Conservation (phyloP, 2,888 invertebrate genomes). For the Cheilosia vulpina region DNA sequence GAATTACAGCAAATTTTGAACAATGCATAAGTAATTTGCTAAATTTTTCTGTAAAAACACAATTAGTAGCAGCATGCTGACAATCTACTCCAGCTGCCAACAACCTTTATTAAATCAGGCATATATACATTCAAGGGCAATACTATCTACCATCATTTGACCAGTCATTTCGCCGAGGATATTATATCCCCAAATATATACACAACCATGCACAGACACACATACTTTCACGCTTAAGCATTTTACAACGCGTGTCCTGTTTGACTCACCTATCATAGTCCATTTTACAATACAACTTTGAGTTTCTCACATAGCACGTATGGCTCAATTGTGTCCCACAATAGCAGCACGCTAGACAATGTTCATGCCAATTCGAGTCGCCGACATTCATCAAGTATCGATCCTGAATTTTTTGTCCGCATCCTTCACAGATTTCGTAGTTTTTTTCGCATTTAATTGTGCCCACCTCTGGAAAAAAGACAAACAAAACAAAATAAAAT, state of each 20-base stretch:
- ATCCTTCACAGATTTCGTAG: conserved; percentile 96
- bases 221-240: too few species aligned
- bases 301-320: conserved; percentile 97
- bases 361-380: conserved; percentile 98
- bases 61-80: too few species aligned
- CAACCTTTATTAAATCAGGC: not conserved
- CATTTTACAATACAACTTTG: conserved; percentile 97
- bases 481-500: conserved; percentile 30
- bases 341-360: conserved; percentile 97
- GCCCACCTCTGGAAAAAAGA: conserved; percentile 82
- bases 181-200: not conserved
- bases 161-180: conserved; percentile 7
- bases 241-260: not conserved
- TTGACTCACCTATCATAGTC: conserved; percentile 95
- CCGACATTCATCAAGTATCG: conserved; percentile 97
- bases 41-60: too few species aligned
- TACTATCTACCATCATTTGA: not conserved
- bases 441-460: conserved; percentile 91
- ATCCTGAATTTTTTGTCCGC: conserved; percentile 97
- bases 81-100: not conserved
- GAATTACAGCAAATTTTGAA: too few species aligned
- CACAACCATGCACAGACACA: not conserved
- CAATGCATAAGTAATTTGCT: too few species aligned
- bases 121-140: conserved; percentile 8
- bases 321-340: conserved; percentile 95